Percentiles rank a stretch among this genome's conserved stretches.
These are phyloP conservation scores for Lycodopsis pacificus DNA, from an alignment of 2,797 vertebrate genomes.

Conservation along the genomic window DNA sequence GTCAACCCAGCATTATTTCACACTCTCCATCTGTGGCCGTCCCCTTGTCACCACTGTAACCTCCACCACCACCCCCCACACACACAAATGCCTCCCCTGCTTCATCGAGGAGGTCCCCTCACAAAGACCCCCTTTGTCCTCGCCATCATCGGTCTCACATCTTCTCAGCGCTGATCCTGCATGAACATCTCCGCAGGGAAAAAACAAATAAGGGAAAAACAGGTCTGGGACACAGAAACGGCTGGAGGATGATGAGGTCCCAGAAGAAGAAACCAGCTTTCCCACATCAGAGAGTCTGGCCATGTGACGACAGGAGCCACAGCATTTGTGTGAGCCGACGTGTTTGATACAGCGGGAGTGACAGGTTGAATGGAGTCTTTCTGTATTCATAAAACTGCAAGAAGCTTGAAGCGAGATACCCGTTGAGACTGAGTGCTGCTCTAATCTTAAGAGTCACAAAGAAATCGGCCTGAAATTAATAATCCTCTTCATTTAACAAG, in stretches of 20 bases:
- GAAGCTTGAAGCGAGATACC: conserved; percentile 32
- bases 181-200: conserved; percentile 73
- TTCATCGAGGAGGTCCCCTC: conserved; percentile 63
- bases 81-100: conserved; percentile 28
- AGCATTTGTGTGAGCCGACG: conserved; percentile 38
- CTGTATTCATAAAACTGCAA: conserved; percentile 55
- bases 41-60: conserved; percentile 65
- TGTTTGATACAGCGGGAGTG: conserved; percentile 40
- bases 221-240: conserved; percentile 44
- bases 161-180: conserved; percentile 71
- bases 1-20: conserved; percentile 75
- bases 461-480: conserved; percentile 3
- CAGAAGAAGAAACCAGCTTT: conserved; percentile 69
- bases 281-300: conserved; percentile 58
- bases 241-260: conserved; percentile 61
- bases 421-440: conserved; percentile 24
- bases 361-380: conserved; percentile 48
- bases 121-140: conserved; percentile 82
- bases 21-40: conserved; percentile 65
- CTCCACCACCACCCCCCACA: neutral
- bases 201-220: conserved; percentile 64
- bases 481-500: neutral
- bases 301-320: conserved; percentile 51
- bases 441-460: conserved; percentile 13
- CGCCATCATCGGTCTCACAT: conserved; percentile 66